These are phyloP conservation scores for Polydesmus complanatus DNA, from an alignment of 2,888 invertebrate species.

Conservation along the genomic window DNA sequence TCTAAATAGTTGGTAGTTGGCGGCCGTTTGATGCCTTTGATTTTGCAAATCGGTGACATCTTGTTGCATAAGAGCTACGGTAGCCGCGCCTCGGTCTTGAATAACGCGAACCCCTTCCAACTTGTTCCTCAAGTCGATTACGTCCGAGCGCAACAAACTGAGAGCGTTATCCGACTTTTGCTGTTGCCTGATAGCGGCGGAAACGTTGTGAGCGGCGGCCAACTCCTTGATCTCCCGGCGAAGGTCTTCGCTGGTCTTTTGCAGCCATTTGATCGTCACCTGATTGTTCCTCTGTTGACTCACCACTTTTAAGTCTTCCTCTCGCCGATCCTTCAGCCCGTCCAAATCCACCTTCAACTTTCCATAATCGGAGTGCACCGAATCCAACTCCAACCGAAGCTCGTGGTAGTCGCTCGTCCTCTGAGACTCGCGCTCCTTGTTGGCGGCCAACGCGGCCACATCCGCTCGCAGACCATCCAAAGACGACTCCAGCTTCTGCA, in stretches of 20 bases:
- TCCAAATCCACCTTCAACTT: conserved; percentile 18
- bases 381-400: conserved; percentile 17
- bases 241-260: conserved; percentile 18
- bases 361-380: conserved; percentile 18
- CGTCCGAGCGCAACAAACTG: conserved; percentile 19
- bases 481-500: conserved; percentile 6
- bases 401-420: conserved; percentile 13
- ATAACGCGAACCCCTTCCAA: conserved; percentile 18
- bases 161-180: conserved; percentile 17
- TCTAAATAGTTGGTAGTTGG: conserved; percentile 18
- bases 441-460: conserved; percentile 15
- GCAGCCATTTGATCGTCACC: conserved; percentile 16
- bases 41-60: conserved; percentile 26
- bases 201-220: conserved; percentile 20
- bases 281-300: conserved; percentile 15
- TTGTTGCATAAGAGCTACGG: conserved; percentile 20
- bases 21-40: conserved; percentile 22
- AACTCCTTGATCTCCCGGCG: conserved; percentile 21
- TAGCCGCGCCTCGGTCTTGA: conserved; percentile 18
- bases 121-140: conserved; percentile 18
- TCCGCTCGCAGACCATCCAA: conserved; percentile 13
- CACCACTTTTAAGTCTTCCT: conserved; percentile 12
- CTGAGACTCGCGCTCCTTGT: conserved; percentile 15
- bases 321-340: conserved; percentile 13
- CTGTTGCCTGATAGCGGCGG: conserved; percentile 15